These are phyloP conservation scores for Montipora efflorescens DNA, from an alignment of 64 coral and sea anemone genomes.

Conservation along the genomic window DNA sequence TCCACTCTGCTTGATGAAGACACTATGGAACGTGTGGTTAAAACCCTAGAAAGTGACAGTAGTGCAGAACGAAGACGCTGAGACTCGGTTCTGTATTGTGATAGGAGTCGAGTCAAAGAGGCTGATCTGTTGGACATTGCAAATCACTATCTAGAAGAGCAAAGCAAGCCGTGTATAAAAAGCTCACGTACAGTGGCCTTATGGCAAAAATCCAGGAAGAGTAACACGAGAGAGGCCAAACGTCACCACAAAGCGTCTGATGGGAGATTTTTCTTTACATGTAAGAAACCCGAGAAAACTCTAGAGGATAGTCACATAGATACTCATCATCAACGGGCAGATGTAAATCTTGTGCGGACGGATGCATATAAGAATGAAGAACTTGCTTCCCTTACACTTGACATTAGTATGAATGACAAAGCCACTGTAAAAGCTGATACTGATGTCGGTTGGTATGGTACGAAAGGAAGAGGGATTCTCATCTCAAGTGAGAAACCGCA, in stretches of 20 bases:
- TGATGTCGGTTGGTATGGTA: too few species aligned
- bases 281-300: conserved; percentile 10
- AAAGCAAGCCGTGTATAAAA: conserved; percentile 41
- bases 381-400: too few species aligned
- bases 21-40: conserved; percentile 26
- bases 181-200: conserved; percentile 45
- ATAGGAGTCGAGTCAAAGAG: conserved; percentile 19
- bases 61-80: background rate
- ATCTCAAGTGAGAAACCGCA: conserved; percentile 41
- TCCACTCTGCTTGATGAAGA: conserved; percentile 6
- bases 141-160: conserved; percentile 57
- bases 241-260: conserved; percentile 20
- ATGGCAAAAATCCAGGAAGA: conserved; percentile 54
- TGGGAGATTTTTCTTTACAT: conserved; percentile 52
- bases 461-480: conserved; percentile 7
- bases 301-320: too few species aligned
- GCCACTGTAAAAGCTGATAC: too few species aligned
- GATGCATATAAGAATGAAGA: too few species aligned
- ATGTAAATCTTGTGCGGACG: too few species aligned
- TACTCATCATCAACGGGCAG: too few species aligned
- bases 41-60: conserved; percentile 22
- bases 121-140: conserved; percentile 33
- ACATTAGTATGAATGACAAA: too few species aligned
- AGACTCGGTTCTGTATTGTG: conserved; percentile 33
- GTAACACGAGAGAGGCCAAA: conserved; percentile 43